These are phyloP conservation scores for Pycnonotus jocosus DNA, from an alignment of 2,113 vertebrate genomes.

Conservation along the genomic window DNA sequence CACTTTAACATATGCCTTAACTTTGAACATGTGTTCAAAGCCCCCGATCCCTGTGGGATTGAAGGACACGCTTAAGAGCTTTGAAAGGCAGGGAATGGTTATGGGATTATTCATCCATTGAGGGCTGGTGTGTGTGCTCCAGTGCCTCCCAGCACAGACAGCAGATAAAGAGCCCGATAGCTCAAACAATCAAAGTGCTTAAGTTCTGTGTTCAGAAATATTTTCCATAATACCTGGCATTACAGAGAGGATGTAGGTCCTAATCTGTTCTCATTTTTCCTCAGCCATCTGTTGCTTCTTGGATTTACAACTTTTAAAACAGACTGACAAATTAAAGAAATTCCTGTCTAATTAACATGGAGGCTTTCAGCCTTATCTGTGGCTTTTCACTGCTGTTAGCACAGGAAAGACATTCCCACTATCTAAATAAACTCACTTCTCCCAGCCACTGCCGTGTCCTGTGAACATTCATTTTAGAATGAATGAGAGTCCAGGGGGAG, in stretches of 20 bases:
- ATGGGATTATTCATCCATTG: neutral
- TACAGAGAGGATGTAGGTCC: neutral
- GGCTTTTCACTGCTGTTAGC: conserved; percentile 4
- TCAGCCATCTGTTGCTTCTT: neutral
- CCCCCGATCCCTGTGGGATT: neutral
- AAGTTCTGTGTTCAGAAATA: conserved; percentile 3
- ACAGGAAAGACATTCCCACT: neutral
- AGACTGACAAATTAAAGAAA: conserved; percentile 16
- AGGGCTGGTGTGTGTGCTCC: neutral
- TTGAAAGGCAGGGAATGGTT: neutral
- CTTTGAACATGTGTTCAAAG: neutral
- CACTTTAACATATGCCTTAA: neutral
- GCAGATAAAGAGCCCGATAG: neutral
- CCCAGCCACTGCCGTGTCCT: neutral
- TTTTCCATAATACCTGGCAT: neutral
- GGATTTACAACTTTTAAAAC: neutral
- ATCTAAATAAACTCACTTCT: neutral
- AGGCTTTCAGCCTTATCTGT: conserved; percentile 5
- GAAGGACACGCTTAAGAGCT: neutral
- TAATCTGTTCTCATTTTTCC: neutral
- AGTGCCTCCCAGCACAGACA: neutral
- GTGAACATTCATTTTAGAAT: neutral
- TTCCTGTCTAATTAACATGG: neutral
- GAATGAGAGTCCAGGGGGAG: neutral
- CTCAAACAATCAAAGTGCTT: neutral